phyloP scores from a whole-genome alignment of 2,797 vertebrate species.

The Anniella stebbinsi region DNA sequence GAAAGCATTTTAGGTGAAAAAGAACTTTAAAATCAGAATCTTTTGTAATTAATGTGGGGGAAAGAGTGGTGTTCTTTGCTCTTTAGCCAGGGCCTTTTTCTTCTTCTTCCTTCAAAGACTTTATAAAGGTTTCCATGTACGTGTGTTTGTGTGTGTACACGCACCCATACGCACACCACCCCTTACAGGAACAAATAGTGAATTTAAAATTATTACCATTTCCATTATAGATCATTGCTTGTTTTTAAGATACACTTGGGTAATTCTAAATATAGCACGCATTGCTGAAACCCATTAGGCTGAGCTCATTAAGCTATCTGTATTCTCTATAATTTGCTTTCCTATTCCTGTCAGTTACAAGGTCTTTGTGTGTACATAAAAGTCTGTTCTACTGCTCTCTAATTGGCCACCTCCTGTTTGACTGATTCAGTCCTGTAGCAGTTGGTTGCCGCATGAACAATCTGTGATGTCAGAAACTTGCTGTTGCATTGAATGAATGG shows the following conservation, averaged over 20 bases:
- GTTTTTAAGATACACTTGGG: slow-evolving; percentile 28
- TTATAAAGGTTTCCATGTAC: neutral
- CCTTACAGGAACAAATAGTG: neutral
- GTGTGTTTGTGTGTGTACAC: neutral
- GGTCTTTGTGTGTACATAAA: slow-evolving; percentile 35
- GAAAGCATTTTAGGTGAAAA: neutral
- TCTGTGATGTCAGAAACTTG: slow-evolving; percentile 30
- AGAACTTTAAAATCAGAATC: neutral
- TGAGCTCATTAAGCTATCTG: slow-evolving; percentile 15
- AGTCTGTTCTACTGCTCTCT: slow-evolving; percentile 42
- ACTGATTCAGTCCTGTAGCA: slow-evolving; percentile 41
- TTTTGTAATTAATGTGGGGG: neutral
- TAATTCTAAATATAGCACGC: slow-evolving; percentile 1
- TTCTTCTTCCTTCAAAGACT: neutral
- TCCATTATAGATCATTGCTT: slow-evolving; percentile 6
- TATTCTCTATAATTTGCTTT: slow-evolving; percentile 24
- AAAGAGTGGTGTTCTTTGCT: neutral
- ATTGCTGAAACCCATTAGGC: neutral
- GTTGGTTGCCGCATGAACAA: slow-evolving; percentile 54
- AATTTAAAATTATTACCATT: neutral
- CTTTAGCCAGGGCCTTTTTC: neutral
- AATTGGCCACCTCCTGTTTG: slow-evolving; percentile 58
- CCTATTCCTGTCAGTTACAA: slow-evolving; percentile 47
- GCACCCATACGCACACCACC: too few relatives aligned
- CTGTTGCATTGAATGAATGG: slow-evolving; percentile 13